phyloP scores from a whole-genome alignment of 2,113 vertebrate genomes.

The Spermophilus dauricus region DNA sequence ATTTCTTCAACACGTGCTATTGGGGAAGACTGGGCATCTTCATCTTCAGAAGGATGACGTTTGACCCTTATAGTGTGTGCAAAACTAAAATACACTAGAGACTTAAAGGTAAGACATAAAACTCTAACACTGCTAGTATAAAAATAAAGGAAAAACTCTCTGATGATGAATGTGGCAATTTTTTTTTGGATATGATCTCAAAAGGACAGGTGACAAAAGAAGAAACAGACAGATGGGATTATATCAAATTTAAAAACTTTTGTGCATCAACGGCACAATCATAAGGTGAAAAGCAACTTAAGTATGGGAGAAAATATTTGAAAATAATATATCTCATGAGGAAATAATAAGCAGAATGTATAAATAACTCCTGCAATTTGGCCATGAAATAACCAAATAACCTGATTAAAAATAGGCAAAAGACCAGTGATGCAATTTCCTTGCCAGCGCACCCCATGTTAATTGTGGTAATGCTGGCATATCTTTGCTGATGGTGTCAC shows the following conservation, averaged over 20 bases:
- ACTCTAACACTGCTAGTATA: neutral
- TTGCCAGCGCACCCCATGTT: too few species aligned
- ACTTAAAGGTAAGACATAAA: neutral
- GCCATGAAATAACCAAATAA: too few species aligned
- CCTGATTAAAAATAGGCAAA: neutral
- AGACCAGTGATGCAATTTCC: too few species aligned
- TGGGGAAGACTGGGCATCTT: neutral
- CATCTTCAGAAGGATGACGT: neutral
- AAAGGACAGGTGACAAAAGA: neutral
- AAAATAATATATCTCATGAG: neutral
- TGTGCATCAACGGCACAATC: neutral
- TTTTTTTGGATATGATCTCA: neutral
- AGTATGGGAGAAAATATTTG: neutral
- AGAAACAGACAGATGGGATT: neutral
- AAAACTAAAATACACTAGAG: neutral
- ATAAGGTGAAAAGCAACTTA: neutral
- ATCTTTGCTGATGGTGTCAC: too few species aligned
- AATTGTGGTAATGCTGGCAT: too few species aligned
- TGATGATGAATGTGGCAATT: neutral
- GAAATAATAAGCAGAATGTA: neutral
- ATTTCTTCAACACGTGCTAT: neutral
- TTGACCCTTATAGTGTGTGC: neutral
- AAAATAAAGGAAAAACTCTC: neutral
- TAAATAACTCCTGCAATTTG: too few species aligned
- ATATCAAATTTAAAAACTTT: neutral